Evolutionary conservation across 2,797 vertebrate genomes (phyloP).

Genomic region (Mormyrops boulengeri): DNA sequence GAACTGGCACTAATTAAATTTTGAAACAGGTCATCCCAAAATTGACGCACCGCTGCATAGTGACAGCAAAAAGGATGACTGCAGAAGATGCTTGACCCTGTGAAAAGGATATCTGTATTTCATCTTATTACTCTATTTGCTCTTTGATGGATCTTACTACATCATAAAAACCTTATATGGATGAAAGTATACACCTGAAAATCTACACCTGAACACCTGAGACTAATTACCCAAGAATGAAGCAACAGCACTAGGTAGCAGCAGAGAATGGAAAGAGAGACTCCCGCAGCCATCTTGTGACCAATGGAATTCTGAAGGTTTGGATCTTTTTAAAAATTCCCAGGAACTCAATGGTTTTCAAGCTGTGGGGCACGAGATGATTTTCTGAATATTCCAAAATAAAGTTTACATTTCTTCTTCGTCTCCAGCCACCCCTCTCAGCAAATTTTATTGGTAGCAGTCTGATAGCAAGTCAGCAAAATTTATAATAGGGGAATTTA

Average conservation of each 20-base stretch:
- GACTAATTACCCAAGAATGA: background rate
- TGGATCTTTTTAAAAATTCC: background rate
- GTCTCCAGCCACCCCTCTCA: background rate
- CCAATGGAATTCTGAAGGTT: background rate
- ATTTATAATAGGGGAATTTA: background rate
- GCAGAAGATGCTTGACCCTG: background rate
- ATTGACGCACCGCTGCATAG: background rate
- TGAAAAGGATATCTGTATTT: background rate
- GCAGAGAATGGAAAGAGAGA: background rate
- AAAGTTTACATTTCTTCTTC: background rate
- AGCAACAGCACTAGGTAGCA: background rate
- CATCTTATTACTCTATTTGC: background rate
- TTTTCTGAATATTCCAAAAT: background rate
- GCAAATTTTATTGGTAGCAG: background rate
- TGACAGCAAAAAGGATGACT: background rate
- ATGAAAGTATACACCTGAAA: background rate
- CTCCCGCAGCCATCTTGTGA: background rate
- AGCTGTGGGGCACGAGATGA: background rate
- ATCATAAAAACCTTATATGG: background rate
- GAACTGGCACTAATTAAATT: background rate
- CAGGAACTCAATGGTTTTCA: background rate
- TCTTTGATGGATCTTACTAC: background rate
- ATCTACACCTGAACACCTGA: background rate
- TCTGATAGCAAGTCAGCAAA: background rate
- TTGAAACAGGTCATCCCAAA: background rate